Percentiles rank a stretch among this genome's conserved stretches.
Evolutionary conservation across 53 echinoderm and acorn worm genomes (phyloP).

Genomic region (Patiria pectinifera): DNA sequence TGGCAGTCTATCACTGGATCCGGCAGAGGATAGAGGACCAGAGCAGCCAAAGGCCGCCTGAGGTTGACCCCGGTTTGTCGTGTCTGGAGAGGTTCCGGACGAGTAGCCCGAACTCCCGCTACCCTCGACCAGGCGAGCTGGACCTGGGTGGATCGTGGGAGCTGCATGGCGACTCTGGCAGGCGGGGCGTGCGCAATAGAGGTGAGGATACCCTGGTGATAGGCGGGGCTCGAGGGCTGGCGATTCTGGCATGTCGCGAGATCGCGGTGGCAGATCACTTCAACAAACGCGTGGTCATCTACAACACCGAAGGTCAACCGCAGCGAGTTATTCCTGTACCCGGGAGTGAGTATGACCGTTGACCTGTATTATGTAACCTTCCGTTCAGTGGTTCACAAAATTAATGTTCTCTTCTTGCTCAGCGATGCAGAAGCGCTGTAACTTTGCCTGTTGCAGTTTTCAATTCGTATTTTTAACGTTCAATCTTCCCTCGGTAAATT

Average conservation of each 20-base stretch:
- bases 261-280: neutral
- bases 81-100: neutral
- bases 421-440: too few species aligned
- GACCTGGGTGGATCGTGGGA: neutral
- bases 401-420: too few species aligned
- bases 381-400: too few species aligned
- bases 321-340: neutral
- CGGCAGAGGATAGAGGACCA: neutral
- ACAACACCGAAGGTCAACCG: neutral
- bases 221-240: neutral
- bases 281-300: neutral
- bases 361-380: too few species aligned
- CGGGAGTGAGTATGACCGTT: neutral
- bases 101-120: neutral
- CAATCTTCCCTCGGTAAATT: too few species aligned
- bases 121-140: neutral
- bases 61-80: neutral
- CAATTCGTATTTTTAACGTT: too few species aligned
- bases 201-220: neutral
- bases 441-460: too few species aligned
- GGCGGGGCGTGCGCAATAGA: neutral
- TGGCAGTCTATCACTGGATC: neutral
- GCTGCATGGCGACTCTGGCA: neutral
- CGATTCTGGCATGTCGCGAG: neutral
- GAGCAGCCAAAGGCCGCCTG: neutral